phyloP scores from a whole-genome alignment of 2,113 vertebrate genomes.

The Nipponia nippon region DNA sequence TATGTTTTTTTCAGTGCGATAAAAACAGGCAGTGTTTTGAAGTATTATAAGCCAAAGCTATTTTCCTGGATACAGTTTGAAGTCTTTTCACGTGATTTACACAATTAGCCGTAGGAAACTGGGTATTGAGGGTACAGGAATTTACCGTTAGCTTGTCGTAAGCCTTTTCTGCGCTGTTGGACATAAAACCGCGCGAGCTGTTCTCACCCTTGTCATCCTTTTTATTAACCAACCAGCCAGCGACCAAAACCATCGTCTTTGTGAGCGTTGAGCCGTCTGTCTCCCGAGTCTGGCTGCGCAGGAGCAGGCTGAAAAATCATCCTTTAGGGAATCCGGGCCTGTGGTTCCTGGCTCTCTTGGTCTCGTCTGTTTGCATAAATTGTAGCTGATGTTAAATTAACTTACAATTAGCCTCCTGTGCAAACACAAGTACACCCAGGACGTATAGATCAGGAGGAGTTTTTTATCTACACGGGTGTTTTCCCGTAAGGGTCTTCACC shows the following conservation, averaged over 20 bases:
- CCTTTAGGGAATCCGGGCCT: neutral
- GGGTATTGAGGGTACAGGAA: neutral
- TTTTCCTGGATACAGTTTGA: neutral
- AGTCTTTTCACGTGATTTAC: neutral
- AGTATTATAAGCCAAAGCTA: neutral
- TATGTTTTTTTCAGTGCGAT: neutral
- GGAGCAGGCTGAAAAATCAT: neutral
- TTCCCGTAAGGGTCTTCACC: too few relatives aligned
- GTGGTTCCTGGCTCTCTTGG: too few relatives aligned
- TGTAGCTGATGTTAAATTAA: neutral
- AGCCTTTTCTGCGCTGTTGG: neutral
- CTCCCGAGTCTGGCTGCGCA: neutral
- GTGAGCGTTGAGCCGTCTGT: neutral
- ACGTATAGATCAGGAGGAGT: accelerated
- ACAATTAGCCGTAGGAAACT: neutral
- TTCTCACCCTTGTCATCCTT: neutral
- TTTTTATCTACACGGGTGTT: neutral
- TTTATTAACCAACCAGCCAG: neutral
- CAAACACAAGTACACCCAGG: too few relatives aligned
- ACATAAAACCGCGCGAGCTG: accelerated
- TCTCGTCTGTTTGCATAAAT: neutral
- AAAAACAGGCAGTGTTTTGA: accelerated
- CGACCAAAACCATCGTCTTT: neutral
- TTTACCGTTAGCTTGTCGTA: too few relatives aligned
- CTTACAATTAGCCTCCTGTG: accelerated